Percentiles rank a stretch among this genome's conserved stretches.
Evolutionary conservation across 2,888 invertebrate species (phyloP).

Genomic region (Graphium colonna): DNA sequence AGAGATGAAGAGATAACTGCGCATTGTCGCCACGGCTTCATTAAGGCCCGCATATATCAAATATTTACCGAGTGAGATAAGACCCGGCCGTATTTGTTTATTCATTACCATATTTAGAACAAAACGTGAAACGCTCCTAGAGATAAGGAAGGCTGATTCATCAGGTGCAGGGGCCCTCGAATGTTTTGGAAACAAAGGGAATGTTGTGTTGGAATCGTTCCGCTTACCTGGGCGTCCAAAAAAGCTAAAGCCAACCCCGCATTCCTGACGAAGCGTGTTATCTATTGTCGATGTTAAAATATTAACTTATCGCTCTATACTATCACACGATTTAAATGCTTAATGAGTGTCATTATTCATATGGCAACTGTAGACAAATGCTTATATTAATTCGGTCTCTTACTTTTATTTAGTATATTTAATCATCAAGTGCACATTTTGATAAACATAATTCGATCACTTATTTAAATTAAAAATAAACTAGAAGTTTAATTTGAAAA

Average conservation of each 20-base stretch:
- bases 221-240: slow-evolving; percentile 25
- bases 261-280: slow-evolving; percentile 20
- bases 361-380: not conserved
- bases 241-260: slow-evolving; percentile 20
- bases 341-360: not conserved
- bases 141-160: slow-evolving; percentile 41
- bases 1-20: slow-evolving; percentile 45
- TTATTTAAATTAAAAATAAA: not conserved
- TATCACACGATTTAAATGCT: slow-evolving; percentile 13
- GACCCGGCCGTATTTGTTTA: slow-evolving; percentile 34
- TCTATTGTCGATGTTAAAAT: slow-evolving; percentile 16
- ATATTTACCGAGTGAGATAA: slow-evolving; percentile 60
- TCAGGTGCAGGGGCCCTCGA: slow-evolving; percentile 33
- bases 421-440: no score
- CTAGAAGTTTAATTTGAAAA: no score
- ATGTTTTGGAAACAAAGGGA: slow-evolving; percentile 31
- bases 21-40: slow-evolving; percentile 49
- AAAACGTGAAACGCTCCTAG: slow-evolving; percentile 35
- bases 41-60: slow-evolving; percentile 59
- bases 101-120: slow-evolving; percentile 45
- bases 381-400: not conserved
- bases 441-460: no score
- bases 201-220: slow-evolving; percentile 27
- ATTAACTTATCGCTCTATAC: slow-evolving; percentile 15
- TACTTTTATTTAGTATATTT: not conserved